Evolutionary conservation across 2,113 vertebrate genomes (phyloP).

Genomic region (Dicaeum eximium): DNA sequence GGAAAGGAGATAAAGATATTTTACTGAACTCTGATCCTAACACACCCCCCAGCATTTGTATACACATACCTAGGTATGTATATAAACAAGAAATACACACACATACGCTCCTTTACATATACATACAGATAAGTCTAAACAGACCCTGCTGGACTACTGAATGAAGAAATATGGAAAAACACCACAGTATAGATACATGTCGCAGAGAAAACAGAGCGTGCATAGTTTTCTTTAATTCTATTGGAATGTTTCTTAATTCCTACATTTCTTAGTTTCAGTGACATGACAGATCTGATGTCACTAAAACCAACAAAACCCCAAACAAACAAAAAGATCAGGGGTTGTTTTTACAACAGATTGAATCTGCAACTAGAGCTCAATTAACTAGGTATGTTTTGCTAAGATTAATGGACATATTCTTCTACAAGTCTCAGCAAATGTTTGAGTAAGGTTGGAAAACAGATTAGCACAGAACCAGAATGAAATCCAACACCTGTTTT

Average conservation of each 20-base stretch:
- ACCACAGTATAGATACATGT: accelerated
- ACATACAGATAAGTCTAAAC: not conserved
- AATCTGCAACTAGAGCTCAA: not conserved
- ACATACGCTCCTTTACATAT: accelerated
- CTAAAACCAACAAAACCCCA: not conserved
- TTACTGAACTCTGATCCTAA: not conserved
- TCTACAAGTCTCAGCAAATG: not conserved
- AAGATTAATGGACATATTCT: not conserved
- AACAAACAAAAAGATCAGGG: not conserved
- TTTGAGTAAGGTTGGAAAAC: not conserved
- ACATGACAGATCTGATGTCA: not conserved
- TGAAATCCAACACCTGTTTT: not conserved
- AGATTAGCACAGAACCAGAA: not conserved
- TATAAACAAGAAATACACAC: not conserved
- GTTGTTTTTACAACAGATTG: not conserved
- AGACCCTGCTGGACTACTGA: not conserved
- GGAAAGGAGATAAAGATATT: not conserved
- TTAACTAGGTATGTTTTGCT: not conserved
- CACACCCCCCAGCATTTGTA: accelerated
- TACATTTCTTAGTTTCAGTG: not conserved
- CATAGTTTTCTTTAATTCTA: not conserved
- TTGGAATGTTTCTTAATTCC: not conserved
- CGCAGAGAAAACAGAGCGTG: not conserved
- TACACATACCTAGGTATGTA: not conserved
- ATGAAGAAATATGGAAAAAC: not conserved